Conservation (phyloP, 2,888 invertebrate species). For the Drosophila neonasuta region DNA sequence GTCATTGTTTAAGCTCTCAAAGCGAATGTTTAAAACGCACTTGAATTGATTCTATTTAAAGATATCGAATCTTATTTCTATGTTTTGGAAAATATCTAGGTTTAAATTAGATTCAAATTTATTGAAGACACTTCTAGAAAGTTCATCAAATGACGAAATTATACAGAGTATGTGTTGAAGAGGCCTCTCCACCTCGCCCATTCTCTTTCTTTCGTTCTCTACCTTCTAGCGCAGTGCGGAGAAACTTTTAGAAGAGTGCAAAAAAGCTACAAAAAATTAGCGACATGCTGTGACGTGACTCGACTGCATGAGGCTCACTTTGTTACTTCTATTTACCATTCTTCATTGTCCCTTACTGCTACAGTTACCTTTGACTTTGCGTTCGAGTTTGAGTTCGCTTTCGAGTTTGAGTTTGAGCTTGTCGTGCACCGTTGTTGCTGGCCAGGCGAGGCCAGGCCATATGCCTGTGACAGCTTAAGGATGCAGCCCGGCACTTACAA, state of each 20-base stretch:
- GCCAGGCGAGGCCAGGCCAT: constrained; percentile 37
- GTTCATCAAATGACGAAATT: no score
- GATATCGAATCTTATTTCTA: constrained; percentile 2
- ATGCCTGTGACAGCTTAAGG: constrained; percentile 59
- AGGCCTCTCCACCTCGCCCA: not conserved
- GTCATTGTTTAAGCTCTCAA: constrained; percentile 53
- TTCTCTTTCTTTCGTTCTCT: not conserved
- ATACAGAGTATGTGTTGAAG: not conserved
- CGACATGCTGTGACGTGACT: constrained; percentile 74
- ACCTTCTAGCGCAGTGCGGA: constrained; percentile 54
- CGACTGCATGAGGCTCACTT: constrained; percentile 57
- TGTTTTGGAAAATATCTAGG: no score
- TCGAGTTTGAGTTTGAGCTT: not conserved
- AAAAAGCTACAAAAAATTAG: constrained; percentile 69
- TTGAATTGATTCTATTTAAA: constrained; percentile 12
- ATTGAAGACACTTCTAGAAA: not conserved
- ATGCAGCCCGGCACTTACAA: constrained; percentile 52
- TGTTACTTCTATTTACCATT: constrained; percentile 1
- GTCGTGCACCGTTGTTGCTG: constrained; percentile 32
- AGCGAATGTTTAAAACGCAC: constrained; percentile 41
- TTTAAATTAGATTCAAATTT: no score
- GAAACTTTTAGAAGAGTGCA: constrained; percentile 46
- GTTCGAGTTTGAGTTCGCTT: no score
- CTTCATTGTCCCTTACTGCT: not conserved
- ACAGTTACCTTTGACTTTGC: constrained; percentile 14